Conservation (phyloP, 1,140 invertebrate species). For the Drosophila mojavensis region DNA sequence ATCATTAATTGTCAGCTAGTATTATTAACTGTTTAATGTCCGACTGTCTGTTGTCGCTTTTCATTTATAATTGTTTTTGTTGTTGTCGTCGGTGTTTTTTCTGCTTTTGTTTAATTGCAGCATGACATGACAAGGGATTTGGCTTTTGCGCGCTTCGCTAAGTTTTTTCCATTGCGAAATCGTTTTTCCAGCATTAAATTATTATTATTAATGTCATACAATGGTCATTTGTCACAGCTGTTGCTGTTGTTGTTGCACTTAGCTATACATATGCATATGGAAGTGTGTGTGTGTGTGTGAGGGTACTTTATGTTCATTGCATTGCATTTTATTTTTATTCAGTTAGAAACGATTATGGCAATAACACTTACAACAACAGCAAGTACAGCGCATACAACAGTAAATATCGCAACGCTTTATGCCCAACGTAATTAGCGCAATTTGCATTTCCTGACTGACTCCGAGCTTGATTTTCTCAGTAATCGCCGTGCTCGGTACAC, state of each 20-base stretch:
- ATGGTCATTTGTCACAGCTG: slow-evolving; percentile 71
- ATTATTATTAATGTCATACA: slow-evolving; percentile 79
- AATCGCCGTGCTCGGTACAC: slow-evolving; percentile 24
- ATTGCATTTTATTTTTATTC: slow-evolving; percentile 61
- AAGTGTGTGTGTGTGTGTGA: background rate
- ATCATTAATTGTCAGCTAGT: slow-evolving; percentile 18
- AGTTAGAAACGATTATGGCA: slow-evolving; percentile 76
- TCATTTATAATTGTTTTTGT: slow-evolving; percentile 31
- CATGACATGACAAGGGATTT: slow-evolving; percentile 81
- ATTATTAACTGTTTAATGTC: slow-evolving; percentile 17
- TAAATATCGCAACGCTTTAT: slow-evolving; percentile 55
- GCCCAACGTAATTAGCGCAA: slow-evolving; percentile 72
- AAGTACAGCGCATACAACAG: slow-evolving; percentile 35
- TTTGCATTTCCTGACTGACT: slow-evolving; percentile 78
- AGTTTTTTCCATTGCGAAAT: slow-evolving; percentile 73
- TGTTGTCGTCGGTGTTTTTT: background rate
- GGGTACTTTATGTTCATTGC: slow-evolving; percentile 73
- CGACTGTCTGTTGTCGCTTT: slow-evolving; percentile 46
- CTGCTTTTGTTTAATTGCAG: slow-evolving; percentile 70
- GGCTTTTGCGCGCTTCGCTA: slow-evolving; percentile 53
- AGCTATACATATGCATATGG: background rate
- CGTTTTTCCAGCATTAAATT: slow-evolving; percentile 69
- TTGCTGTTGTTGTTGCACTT: slow-evolving; percentile 37
- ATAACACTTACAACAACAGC: slow-evolving; percentile 41
- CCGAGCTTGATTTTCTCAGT: slow-evolving; percentile 55